Conservation (phyloP, 2,888 invertebrate species). For the Syrista parreyssii region DNA sequence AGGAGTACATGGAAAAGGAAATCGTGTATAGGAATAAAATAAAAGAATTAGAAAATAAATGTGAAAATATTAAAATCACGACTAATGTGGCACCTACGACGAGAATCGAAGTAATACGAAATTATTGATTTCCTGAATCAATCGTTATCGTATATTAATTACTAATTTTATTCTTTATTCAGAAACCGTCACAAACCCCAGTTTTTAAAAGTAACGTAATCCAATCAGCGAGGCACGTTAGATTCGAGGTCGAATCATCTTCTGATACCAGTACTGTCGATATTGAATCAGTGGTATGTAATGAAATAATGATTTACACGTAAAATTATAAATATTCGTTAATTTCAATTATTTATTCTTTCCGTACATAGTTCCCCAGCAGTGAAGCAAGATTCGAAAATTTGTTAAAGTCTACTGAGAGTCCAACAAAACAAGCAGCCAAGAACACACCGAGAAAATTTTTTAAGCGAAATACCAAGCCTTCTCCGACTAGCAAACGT, state of each 20-base stretch:
- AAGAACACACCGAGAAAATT: not conserved
- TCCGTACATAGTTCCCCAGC: not conserved
- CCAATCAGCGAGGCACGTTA: not conserved
- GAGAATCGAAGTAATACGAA: not conserved
- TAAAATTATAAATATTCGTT: not conserved
- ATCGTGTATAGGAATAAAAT: constrained; percentile 12
- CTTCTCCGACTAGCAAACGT: not conserved
- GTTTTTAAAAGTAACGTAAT: not conserved
- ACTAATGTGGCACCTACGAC: not conserved
- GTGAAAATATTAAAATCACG: constrained; percentile 20
- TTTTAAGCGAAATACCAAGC: not conserved
- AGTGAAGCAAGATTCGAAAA: not conserved
- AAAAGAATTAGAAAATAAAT: constrained; percentile 22
- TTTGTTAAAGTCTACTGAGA: not conserved
- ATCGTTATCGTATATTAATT: not conserved
- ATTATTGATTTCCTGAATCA: not conserved
- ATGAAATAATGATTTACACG: not conserved
- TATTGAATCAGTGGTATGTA: not conserved
- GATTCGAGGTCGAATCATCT: not conserved
- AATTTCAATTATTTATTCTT: not conserved
- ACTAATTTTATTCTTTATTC: not conserved
- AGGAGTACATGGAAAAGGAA: constrained; percentile 11
- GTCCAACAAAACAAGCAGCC: not conserved
- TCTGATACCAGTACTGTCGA: not conserved
- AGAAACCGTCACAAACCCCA: not conserved